These are phyloP conservation scores for Sebastes dallii DNA, from an alignment of 2,797 vertebrate genomes.

Conservation along the genomic window DNA sequence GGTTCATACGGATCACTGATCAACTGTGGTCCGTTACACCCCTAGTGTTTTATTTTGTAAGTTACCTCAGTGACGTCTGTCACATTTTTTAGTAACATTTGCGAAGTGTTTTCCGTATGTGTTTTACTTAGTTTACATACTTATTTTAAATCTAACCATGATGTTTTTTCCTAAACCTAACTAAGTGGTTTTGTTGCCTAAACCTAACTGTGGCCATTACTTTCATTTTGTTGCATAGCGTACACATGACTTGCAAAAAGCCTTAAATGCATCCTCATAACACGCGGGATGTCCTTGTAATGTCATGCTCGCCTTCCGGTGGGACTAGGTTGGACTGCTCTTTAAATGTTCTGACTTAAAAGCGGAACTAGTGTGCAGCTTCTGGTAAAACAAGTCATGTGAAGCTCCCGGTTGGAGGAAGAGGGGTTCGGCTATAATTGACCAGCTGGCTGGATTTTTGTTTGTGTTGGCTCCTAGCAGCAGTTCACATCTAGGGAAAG, in stretches of 20 bases:
- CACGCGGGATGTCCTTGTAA: no score
- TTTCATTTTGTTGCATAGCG: fast-evolving
- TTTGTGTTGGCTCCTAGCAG: conserved; percentile 33
- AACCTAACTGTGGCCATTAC: no score
- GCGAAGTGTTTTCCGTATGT: fast-evolving
- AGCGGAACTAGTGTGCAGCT: neutral
- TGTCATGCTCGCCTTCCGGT: neutral
- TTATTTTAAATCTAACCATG: no score
- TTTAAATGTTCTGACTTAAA: neutral
- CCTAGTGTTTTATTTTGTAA: fast-evolving
- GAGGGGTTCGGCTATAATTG: conserved; percentile 12
- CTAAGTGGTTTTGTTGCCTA: no score
- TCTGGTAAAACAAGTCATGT: neutral
- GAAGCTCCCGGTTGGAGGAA: conserved; percentile 11
- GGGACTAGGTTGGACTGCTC: no score
- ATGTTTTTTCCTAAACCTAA: no score
- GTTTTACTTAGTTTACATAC: no score
- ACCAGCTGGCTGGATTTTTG: conserved; percentile 21
- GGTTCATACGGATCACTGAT: fast-evolving
- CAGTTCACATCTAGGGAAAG: conserved; percentile 28
- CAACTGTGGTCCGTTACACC: no score
- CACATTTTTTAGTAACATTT: no score
- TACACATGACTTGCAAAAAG: no score
- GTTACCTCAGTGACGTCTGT: no score
- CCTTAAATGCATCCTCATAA: no score